Evolutionary conservation across 2,113 vertebrate genomes (phyloP).

Genomic region (Odontesthes bonariensis): DNA sequence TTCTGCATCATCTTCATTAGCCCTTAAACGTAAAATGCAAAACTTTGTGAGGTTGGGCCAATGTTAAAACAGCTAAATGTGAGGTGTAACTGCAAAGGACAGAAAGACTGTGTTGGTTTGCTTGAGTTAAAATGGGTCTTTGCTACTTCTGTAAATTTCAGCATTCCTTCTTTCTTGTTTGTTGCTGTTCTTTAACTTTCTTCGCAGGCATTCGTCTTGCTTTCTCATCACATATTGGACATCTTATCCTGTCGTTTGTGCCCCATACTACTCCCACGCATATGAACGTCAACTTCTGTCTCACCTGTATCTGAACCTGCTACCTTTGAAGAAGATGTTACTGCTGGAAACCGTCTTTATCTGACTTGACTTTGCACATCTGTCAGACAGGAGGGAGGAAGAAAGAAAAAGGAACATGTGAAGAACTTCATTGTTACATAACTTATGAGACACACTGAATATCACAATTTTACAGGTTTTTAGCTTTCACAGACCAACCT

Average conservation of each 20-base stretch:
- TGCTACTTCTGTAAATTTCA: neutral
- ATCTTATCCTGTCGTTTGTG: neutral
- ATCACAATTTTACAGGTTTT: neutral
- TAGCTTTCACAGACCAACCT: neutral
- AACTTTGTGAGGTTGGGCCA: neutral
- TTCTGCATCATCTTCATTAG: neutral
- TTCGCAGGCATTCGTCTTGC: neutral
- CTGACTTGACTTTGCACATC: constrained; percentile 98
- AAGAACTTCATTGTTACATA: constrained; percentile 7
- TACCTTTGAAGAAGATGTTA: constrained; percentile 99
- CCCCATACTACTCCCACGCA: too few relatives aligned
- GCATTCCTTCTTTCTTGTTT: neutral
- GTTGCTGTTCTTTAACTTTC: neutral
- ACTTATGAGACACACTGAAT: neutral
- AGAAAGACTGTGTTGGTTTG: neutral
- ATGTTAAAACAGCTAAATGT: neutral
- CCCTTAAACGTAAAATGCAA: too few relatives aligned
- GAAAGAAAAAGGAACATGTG: constrained; percentile 16
- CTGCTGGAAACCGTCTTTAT: constrained; percentile 98
- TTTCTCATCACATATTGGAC: neutral
- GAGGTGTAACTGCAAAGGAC: neutral
- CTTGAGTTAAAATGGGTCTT: neutral
- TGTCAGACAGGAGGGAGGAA: constrained; percentile 67
- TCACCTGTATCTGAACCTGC: constrained; percentile 97
- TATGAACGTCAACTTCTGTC: constrained; percentile 2